Base-by-base conservation (phyloP, 2,888 invertebrate species). In the Oscheius myriophilus region DNA sequence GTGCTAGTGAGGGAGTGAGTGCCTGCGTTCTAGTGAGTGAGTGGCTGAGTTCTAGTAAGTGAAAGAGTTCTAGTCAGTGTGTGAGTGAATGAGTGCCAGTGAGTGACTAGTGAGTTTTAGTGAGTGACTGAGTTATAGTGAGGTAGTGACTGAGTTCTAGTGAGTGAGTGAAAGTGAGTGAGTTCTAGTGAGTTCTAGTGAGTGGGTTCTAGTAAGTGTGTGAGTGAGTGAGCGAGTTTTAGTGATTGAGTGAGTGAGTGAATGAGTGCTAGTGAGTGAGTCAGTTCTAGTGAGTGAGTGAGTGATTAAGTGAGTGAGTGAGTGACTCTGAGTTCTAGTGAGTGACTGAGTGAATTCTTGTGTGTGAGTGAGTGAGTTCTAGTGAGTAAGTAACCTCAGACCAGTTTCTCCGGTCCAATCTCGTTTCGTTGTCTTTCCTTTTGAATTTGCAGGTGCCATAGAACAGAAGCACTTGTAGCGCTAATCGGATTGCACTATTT, bases 401-500 rank as follows among this genome's bases (percentile, higher is more conserved):
- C n/a, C n/a, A 3, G 11, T 14, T 39, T 53, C 53, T 16, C 26
- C 54, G 53, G 53, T 51, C 53, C n/a, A n/a, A n/a, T n/a, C n/a
- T n/a, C n/a, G 3, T 9, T 33, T 33, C 33, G 3, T 33, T 33
- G 33, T 33, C 33, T 33, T 33, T 33, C 33, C 33, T 3, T 33
- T 33, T 33, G 33, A 33, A 33, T 33, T 33, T 9, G 33, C 33
- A 33, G 33, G 33, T 33, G 33, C 33, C 23, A 18, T 49, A 23
- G 18, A 23, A 11, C 11, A 49, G 49, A 49, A 49, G 46, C 61
- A 61, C 61, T 61, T 61, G 61, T 61, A 61, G 46, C 46, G 25
- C 33, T 61, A 61, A 61, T 61, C 61, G 49, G 18, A 61, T 61
- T 61, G 61, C 61, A 18, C 49, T 61, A 46, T 61, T 61, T 61